These are phyloP conservation scores for Staurois parvus DNA, from an alignment of 2,797 vertebrate species.

Conservation along the genomic window DNA sequence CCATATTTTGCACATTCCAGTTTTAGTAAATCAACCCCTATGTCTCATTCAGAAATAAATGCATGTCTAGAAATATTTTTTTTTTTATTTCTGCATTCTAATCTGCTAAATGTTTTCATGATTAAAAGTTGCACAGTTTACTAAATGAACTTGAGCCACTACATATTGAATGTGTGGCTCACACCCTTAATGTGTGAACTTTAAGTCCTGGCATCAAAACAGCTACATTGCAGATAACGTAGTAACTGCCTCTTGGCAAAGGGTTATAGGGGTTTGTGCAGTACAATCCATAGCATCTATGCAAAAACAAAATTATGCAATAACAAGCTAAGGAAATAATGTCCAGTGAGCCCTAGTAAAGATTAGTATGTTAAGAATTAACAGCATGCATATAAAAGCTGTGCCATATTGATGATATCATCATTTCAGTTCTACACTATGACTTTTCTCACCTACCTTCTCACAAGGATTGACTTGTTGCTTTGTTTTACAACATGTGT, in stretches of 20 bases:
- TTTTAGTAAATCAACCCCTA: too few relatives aligned
- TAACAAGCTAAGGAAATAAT: background rate
- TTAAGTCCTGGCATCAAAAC: background rate
- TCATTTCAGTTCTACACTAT: background rate
- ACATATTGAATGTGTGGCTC: background rate
- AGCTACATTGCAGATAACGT: background rate
- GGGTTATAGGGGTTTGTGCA: background rate
- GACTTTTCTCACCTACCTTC: constrained; percentile 8
- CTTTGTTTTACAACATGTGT: constrained; percentile 1
- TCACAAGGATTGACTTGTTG: constrained; percentile 8
- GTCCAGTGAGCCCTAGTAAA: background rate
- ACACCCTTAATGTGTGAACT: background rate
- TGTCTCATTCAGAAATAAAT: too few relatives aligned
- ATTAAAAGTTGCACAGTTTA: background rate
- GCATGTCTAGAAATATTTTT: too few relatives aligned
- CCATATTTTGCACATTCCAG: too few relatives aligned
- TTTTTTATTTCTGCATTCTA: too few relatives aligned
- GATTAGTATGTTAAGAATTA: constrained; percentile 12
- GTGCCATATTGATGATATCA: background rate
- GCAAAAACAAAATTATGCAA: background rate
- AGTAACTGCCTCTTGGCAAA: background rate
- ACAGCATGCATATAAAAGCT: background rate
- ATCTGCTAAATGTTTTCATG: too few relatives aligned
- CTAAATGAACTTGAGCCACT: background rate
- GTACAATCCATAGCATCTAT: background rate